Base-by-base conservation (phyloP, 2,888 invertebrate genomes). In the Ferrisia virgata region DNA sequence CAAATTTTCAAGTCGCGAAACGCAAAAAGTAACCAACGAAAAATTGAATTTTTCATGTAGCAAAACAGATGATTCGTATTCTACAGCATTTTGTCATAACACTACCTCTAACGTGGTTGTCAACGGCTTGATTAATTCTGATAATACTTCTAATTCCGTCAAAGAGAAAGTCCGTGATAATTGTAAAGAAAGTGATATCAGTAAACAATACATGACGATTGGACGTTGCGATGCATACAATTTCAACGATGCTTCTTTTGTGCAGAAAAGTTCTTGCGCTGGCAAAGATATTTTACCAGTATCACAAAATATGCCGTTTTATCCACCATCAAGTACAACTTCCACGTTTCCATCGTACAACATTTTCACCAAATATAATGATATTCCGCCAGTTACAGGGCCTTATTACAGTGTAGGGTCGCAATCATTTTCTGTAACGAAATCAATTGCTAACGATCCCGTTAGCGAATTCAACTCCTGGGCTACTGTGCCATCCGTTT, bases 281-380 rank as follows among this genome's bases (percentile, higher is more conserved):
- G 18, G 15, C 8, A 76, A 76, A 76, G 72, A 76, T 76, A 36
- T 36, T 36, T 8, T 76, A 36, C n/a, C 58, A 1, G 40, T 82
- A 5, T 39, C 82, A 25, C 83, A 72, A 25, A 83, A 76, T 76
- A 31, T 76, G 31, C 39, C 83, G 1, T 83, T 83, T 28, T 83
- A 83, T 22, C n/a, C 72, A 1, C 83, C 83, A 31, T 72, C 72
- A 18, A 28, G 72, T 25, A 43, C 76, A 18, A 33, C 39, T 36
- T 76, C 83, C 0, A 33, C 47, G 1, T 83, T 83, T 31, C 31
- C 83, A 13, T 76, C 83, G 43, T 83, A 83, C 11, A 83, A 47
- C 40, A 72, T 72, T 28, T 83, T 83, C 33, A 83, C 83, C 43
- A 83, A 83, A 28, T 83, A 83, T 22, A 83, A 83, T 33, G 83